phyloP scores from a whole-genome alignment of 2,113 vertebrate species.

The Micronycteris hirsuta region DNA sequence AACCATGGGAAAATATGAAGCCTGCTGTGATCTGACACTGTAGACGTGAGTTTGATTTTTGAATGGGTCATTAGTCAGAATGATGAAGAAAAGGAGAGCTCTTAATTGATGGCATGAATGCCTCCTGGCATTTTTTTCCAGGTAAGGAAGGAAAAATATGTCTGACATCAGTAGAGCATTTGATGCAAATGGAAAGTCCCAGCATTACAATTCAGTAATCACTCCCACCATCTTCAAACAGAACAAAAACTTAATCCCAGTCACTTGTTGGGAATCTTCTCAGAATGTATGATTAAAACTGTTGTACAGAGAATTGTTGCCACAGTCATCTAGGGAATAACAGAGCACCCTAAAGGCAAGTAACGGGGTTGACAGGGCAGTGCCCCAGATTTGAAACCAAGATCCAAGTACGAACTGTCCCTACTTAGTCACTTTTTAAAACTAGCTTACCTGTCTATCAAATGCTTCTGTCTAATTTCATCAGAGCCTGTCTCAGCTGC shows the following conservation, averaged over 20 bases:
- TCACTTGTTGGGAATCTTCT: background rate
- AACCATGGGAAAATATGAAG: background rate
- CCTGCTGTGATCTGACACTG: background rate
- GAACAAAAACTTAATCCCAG: background rate
- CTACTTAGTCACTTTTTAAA: background rate
- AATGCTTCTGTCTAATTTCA: background rate
- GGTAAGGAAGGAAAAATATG: background rate
- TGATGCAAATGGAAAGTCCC: background rate
- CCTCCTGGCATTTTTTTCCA: background rate
- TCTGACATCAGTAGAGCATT: background rate
- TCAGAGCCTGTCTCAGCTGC: background rate
- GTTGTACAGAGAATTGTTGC: background rate
- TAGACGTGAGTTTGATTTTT: background rate
- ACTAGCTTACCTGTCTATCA: background rate
- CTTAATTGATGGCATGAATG: background rate
- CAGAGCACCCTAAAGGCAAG: background rate
- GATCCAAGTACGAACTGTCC: background rate
- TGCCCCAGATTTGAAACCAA: background rate
- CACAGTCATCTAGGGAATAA: background rate
- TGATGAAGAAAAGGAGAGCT: background rate
- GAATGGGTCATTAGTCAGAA: background rate
- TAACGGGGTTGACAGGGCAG: background rate
- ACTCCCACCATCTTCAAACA: background rate
- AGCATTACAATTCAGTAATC: background rate
- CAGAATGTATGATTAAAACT: background rate